These are phyloP conservation scores for Sturnira hondurensis DNA, from an alignment of 2,113 vertebrate species.

Conservation along the genomic window DNA sequence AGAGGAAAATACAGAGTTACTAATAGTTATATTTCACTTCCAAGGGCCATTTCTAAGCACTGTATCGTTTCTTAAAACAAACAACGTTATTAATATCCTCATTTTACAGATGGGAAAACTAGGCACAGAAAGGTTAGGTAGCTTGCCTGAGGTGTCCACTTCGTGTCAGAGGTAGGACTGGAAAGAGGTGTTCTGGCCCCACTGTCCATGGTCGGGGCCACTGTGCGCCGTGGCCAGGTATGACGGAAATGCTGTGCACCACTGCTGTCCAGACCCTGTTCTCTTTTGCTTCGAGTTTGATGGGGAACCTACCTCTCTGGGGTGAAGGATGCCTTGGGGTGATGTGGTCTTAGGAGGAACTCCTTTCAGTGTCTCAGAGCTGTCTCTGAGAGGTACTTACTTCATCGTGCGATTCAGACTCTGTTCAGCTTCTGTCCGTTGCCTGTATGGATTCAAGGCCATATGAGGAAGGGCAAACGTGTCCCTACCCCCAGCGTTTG, in stretches of 20 bases:
- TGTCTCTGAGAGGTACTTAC: neutral
- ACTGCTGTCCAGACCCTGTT: neutral
- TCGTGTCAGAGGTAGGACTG: neutral
- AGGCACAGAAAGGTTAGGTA: neutral
- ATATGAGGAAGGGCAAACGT: neutral
- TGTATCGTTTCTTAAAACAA: neutral
- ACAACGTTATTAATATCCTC: neutral
- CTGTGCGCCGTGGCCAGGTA: neutral
- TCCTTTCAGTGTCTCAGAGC: neutral
- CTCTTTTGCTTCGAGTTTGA: neutral
- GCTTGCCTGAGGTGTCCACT: neutral
- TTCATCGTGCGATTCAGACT: neutral
- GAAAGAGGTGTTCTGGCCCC: neutral
- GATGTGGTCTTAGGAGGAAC: neutral
- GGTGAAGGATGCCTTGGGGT: neutral
- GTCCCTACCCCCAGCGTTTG: neutral
- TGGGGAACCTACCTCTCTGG: neutral
- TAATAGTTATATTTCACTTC: neutral
- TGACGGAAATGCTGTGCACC: neutral
- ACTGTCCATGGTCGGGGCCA: neutral
- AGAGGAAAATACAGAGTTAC: slow-evolving; percentile 1
- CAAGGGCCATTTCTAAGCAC: neutral
- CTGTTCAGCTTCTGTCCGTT: neutral
- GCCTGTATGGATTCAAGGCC: neutral
- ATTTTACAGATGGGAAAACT: neutral